Evolutionary conservation across 1,140 invertebrate species (phyloP).

Genomic region (Gryon sp.): DNA sequence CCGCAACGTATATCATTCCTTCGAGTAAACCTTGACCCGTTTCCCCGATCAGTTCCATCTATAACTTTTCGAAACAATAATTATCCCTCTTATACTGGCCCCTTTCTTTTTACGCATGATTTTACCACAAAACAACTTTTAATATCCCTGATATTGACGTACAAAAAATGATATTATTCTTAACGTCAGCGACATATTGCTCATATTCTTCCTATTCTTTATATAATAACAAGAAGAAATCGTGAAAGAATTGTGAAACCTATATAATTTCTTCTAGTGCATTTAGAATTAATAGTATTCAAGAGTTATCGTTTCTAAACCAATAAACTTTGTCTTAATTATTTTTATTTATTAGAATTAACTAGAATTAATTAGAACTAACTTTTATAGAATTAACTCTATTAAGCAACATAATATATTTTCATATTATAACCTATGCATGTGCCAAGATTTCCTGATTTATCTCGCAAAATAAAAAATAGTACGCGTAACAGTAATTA

Average conservation of each 20-base stretch:
- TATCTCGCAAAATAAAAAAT: too few species aligned
- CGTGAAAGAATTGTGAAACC: constrained; percentile 6
- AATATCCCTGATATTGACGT: constrained; percentile 31
- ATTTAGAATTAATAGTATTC: not conserved
- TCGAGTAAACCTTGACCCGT: constrained; percentile 30
- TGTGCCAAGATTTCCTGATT: too few species aligned
- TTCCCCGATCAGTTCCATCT: not conserved
- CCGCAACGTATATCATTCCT: constrained; percentile 19
- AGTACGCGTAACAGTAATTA: too few species aligned
- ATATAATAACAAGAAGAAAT: constrained; percentile 43
- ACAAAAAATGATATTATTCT: constrained; percentile 12
- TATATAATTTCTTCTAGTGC: not conserved
- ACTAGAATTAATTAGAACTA: too few species aligned
- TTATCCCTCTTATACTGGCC: constrained; percentile 23
- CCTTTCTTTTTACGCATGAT: constrained; percentile 39
- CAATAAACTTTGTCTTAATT: too few species aligned
- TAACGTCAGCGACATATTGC: constrained; percentile 36
- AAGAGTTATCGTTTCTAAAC: not conserved
- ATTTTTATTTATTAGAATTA: too few species aligned
- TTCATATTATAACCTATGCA: too few species aligned
- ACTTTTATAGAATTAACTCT: too few species aligned
- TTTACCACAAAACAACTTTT: constrained; percentile 33
- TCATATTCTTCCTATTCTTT: constrained; percentile 33
- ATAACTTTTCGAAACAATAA: constrained; percentile 36
- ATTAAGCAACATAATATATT: too few species aligned